Conservation (phyloP, 2,888 invertebrate species). For the Phymatocera aterrima region DNA sequence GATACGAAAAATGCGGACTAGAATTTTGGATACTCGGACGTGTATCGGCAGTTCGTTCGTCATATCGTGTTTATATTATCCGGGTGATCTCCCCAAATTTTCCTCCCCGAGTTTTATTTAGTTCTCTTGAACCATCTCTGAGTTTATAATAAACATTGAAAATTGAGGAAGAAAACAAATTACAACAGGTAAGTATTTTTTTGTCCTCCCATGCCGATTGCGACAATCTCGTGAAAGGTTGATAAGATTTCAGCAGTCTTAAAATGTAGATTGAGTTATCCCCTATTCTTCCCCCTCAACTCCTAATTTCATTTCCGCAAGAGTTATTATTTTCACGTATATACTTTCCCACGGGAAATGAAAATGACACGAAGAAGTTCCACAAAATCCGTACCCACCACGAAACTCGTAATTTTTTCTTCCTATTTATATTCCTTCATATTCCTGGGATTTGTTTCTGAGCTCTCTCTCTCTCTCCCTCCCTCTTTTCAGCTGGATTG, state of each 20-base stretch:
- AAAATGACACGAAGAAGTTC: not conserved
- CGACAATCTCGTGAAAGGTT: constrained; percentile 13
- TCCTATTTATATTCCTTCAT: not conserved
- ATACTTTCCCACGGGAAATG: not conserved
- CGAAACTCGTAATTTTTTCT: not conserved
- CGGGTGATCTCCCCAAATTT: not conserved
- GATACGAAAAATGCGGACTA: constrained; percentile 2
- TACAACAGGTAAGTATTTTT: constrained; percentile 14
- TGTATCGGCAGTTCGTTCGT: not conserved
- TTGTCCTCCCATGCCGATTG: not conserved
- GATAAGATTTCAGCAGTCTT: constrained; percentile 13
- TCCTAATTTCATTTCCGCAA: constrained; percentile 4
- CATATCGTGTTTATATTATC: constrained; percentile 2
- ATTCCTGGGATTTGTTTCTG: not conserved
- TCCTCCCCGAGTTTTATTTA: not conserved
- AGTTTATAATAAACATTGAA: constrained; percentile 14
- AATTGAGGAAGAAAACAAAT: not conserved
- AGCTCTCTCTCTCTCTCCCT: not conserved
- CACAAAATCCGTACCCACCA: not conserved
- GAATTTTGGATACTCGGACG: not conserved
- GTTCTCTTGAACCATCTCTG: not conserved
- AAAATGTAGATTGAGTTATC: constrained; percentile 36
- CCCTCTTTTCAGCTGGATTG: constrained; percentile 26
- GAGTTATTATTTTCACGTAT: constrained; percentile 21
- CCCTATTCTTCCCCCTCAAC: not conserved